Conservation (phyloP, 2,888 invertebrate species). For the Achlya flavicornis region DNA sequence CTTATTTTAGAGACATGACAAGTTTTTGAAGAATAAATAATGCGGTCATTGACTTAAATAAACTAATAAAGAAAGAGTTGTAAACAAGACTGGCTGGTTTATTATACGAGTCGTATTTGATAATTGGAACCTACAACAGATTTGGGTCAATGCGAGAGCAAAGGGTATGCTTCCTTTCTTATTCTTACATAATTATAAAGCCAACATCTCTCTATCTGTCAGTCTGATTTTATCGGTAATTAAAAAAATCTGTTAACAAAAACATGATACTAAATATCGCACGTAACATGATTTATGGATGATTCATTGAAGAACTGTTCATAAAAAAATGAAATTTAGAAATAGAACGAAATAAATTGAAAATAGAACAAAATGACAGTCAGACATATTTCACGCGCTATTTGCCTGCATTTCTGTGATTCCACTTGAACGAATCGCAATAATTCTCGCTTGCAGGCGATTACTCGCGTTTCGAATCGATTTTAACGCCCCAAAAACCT, state of each 20-base stretch:
- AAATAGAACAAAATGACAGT: background rate
- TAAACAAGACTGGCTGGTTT: background rate
- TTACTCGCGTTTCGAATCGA: background rate
- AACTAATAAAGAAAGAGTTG: background rate
- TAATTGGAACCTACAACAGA: background rate
- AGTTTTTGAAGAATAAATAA: background rate
- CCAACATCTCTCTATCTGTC: too few species aligned
- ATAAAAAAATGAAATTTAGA: background rate
- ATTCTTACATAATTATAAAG: too few species aligned
- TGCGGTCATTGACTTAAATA: conserved; percentile 6
- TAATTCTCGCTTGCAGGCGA: conserved; percentile 3
- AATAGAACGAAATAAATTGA: background rate
- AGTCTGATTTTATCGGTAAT: too few species aligned
- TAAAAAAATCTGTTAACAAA: too few species aligned
- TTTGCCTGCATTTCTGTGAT: conserved; percentile 3
- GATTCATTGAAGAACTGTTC: too few species aligned
- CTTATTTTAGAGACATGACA: background rate
- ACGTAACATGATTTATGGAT: too few species aligned
- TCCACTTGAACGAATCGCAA: conserved; percentile 7
- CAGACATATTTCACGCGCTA: conserved; percentile 4
- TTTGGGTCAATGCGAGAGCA: background rate
- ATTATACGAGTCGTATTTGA: background rate
- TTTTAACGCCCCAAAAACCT: background rate
- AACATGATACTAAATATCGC: too few species aligned
- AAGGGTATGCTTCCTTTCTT: too few species aligned